phyloP scores from a whole-genome alignment of 2,888 invertebrate genomes.

The Beris chalybata region DNA sequence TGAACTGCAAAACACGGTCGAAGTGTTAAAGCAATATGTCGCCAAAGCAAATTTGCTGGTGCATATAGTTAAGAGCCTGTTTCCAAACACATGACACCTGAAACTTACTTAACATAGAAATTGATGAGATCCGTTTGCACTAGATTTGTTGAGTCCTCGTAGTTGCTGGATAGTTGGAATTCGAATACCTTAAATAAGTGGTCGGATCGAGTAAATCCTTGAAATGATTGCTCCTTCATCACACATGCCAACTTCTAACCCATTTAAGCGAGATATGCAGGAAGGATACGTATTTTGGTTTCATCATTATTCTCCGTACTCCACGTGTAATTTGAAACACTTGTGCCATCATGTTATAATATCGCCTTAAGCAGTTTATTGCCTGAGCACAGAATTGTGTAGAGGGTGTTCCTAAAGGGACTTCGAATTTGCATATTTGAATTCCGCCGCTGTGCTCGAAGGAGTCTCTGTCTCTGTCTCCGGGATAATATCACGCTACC shows the following conservation, averaged over 20 bases:
- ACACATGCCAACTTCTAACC: neutral
- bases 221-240: neutral
- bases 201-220: neutral
- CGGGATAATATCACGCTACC: no score
- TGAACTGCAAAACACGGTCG: no score
- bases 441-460: neutral
- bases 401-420: neutral
- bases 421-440: constrained; percentile 5
- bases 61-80: no score
- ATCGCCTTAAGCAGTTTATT: constrained; percentile 35
- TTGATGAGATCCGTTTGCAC: no score
- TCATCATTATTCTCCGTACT: constrained; percentile 10
- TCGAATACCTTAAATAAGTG: neutral
- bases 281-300: constrained; percentile 35
- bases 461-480: no score
- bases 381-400: constrained; percentile 12
- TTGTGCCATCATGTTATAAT: constrained; percentile 47
- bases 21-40: no score
- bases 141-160: no score
- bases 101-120: no score
- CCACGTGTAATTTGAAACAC: constrained; percentile 53
- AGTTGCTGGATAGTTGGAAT: constrained; percentile 12
- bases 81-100: no score
- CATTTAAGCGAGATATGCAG: constrained; percentile 5
- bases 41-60: no score